phyloP scores from a whole-genome alignment of 2,888 invertebrate species.

The Dimorphilus gyrociliatus region DNA sequence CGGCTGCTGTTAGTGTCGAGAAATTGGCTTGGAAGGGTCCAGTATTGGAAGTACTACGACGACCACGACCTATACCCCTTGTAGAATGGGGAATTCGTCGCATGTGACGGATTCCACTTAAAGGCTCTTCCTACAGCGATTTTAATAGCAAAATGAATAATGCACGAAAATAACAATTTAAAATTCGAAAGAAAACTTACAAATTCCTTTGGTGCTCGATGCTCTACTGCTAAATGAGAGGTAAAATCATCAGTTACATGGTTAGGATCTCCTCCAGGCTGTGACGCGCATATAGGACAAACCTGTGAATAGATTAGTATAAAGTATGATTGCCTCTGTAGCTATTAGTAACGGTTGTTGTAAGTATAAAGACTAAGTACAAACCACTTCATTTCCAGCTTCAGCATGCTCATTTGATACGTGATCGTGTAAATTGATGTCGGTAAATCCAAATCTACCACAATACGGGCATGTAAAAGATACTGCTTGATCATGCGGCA shows the following conservation, averaged over 20 bases:
- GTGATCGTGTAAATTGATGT: conserved; percentile 59
- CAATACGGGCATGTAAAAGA: conserved; percentile 96
- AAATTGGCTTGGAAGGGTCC: conserved; percentile 38
- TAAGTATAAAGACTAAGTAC: too few species aligned
- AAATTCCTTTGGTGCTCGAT: conserved; percentile 34
- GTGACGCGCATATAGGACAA: conserved; percentile 89
- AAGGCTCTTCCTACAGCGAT: conserved; percentile 76
- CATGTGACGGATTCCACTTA: conserved; percentile 48
- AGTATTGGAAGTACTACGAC: conserved; percentile 58
- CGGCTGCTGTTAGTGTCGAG: conserved; percentile 56
- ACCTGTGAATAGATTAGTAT: conserved; percentile 49
- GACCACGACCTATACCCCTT: conserved; percentile 55
- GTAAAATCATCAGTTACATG: conserved; percentile 94
- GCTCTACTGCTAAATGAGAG: conserved; percentile 83
- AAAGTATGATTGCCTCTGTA: too few species aligned
- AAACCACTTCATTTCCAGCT: too few species aligned
- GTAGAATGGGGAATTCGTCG: conserved; percentile 64
- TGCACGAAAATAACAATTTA: too few species aligned
- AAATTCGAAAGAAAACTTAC: conserved; percentile 1
- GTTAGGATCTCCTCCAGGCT: conserved; percentile 92
- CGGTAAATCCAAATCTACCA: conserved; percentile 86
- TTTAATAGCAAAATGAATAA: too few species aligned
- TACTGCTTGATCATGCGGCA: conserved; percentile 71
- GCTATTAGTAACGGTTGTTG: too few species aligned
- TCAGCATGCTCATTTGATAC: conserved; percentile 69